Conservation (phyloP, 2,888 invertebrate genomes). For the Amaurobius ferox region DNA sequence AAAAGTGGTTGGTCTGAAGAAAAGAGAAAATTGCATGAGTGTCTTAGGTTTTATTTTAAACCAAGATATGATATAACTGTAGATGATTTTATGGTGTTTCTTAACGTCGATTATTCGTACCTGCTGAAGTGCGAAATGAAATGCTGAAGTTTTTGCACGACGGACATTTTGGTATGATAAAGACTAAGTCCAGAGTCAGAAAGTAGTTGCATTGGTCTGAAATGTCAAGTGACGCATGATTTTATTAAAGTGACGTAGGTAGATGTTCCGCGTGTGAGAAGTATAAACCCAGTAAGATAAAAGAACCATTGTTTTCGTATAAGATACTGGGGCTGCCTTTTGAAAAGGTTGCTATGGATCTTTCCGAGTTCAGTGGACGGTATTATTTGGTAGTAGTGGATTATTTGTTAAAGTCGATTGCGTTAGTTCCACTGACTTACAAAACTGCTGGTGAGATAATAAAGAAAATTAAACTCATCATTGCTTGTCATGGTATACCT, state of each 20-base stretch:
- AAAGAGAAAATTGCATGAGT: no score
- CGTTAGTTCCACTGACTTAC: neutral
- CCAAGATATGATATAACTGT: conserved; percentile 5
- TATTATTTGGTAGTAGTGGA: neutral
- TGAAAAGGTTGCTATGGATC: neutral
- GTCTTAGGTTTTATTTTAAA: neutral
- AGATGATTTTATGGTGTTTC: neutral
- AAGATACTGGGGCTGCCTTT: conserved; percentile 9
- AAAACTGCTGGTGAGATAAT: conserved; percentile 22
- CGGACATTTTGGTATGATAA: conserved; percentile 5
- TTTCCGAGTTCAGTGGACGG: conserved; percentile 11
- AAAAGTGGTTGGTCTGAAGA: no score
- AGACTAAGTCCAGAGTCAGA: neutral
- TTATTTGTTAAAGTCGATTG: conserved; percentile 17
- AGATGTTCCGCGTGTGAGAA: neutral
- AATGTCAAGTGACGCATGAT: neutral
- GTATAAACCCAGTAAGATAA: neutral
- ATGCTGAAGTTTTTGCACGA: conserved; percentile 13
- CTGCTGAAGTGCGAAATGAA: neutral
- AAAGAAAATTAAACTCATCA: conserved; percentile 7
- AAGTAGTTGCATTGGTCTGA: conserved; percentile 2
- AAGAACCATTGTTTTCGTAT: conserved; percentile 6
- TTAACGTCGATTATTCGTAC: neutral
- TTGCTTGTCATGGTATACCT: no score
- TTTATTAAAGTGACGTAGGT: neutral